Evolutionary conservation across 1,140 invertebrate species (phyloP), one percentile per base, ranked within the genome.

Genomic region (Drosophila setifemur): DNA sequence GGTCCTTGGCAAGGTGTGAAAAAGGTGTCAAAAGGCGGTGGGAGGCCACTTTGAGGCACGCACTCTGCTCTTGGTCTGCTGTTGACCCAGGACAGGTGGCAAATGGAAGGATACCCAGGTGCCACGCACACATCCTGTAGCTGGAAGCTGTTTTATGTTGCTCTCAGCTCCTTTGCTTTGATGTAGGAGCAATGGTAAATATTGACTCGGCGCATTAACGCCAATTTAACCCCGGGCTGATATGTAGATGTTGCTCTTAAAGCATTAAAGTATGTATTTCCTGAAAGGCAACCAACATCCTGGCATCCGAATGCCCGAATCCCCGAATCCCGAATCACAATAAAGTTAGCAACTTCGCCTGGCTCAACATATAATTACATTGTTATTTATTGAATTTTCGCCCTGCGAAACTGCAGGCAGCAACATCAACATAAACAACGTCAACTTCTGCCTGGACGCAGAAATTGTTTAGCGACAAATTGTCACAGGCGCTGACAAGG

Each of bases 401-500:
- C 48, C 48, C 52, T 29, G 29, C 54, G 16, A 50, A 64, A 57
- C 55, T 12, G 23, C 33, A 48, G 12, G 23, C 33, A 48, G 12
- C 55, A 73, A 29, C 23, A 53, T 19, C 49, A 33, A 44, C 67
- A 79, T 49, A 55, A 71, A 68, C 68, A 77, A 77, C 70, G 49
- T 53, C 77, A 82, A 82, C 63, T 85, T 50, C 48, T 54, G 35
- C 57, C 37, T 11, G 12, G 31, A 25, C 63, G 8, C 26, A 52
- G 60, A 83, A 83, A 83, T 83, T 85, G 74, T 83, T 83, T 83
- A 85, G 81, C 79, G 81, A 85, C 79, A 85, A 85, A 85, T 85
- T 85, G 79, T 85, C 75, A 55, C 64, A 79, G 74, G 48, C 79
- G 74, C 52, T 85, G 81, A 83, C 79, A 72, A 61, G 67, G 31